Conservation (phyloP, 2,113 vertebrate genomes). For the Hipposideros armiger region DNA sequence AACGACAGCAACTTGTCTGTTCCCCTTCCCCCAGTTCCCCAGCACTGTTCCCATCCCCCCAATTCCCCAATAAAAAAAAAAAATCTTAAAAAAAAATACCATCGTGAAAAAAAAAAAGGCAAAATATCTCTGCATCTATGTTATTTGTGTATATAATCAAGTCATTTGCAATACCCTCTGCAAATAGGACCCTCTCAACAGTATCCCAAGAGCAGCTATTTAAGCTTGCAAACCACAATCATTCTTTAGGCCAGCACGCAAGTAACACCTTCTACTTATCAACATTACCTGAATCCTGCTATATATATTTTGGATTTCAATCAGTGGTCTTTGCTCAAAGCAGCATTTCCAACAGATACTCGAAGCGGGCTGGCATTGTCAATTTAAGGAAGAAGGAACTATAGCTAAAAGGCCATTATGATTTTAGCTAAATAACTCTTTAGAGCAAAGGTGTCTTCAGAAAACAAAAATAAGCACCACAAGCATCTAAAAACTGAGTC, state of each 20-base stretch:
- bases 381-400: neutral
- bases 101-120: conserved; percentile 14
- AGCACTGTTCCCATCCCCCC: too few species aligned
- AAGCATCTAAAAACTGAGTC: neutral
- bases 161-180: neutral
- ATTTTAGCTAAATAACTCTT: conserved; percentile 20
- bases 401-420: neutral
- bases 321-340: conserved; percentile 8
- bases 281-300: neutral
- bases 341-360: conserved; percentile 52
- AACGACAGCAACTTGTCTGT: too few species aligned
- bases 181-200: neutral
- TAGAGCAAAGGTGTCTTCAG: neutral
- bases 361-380: neutral
- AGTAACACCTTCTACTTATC: neutral
- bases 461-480: neutral
- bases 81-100: neutral
- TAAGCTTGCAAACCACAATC: neutral
- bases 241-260: neutral
- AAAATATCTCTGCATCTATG: neutral
- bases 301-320: neutral
- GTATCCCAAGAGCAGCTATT: neutral
- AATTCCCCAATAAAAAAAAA: too few species aligned
- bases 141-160: neutral
- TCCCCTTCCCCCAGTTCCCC: too few species aligned